Evolutionary conservation across 2,797 vertebrate genomes (phyloP).

Genomic region (Gephyroberyx darwinii): DNA sequence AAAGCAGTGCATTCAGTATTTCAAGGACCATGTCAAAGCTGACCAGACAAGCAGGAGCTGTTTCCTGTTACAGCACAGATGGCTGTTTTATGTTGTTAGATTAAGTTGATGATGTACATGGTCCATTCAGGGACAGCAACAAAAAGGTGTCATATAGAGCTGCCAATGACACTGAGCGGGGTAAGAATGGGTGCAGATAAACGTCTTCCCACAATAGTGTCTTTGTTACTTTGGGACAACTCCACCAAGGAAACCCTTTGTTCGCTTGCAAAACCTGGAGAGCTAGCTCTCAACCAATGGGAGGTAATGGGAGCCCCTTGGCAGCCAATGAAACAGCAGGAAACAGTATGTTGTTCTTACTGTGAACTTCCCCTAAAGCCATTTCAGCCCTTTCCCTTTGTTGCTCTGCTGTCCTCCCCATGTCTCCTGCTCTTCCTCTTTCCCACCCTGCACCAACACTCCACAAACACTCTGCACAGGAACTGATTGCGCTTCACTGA

Average conservation of each 20-base stretch:
- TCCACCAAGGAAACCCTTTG: constrained; percentile 67
- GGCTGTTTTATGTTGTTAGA: constrained; percentile 44
- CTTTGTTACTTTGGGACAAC: constrained; percentile 65
- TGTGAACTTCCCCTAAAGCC: constrained; percentile 68
- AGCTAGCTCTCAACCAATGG: constrained; percentile 63
- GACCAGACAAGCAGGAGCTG: constrained; percentile 55
- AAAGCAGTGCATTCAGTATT: constrained; percentile 22
- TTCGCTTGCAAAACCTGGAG: constrained; percentile 62
- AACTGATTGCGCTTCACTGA: constrained; percentile 47
- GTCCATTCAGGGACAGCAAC: constrained; percentile 33
- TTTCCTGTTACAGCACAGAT: constrained; percentile 66
- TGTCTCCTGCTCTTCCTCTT: constrained; percentile 60
- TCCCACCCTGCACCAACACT: constrained; percentile 12
- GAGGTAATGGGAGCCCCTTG: constrained; percentile 46
- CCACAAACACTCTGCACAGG: constrained; percentile 49
- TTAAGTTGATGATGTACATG: constrained; percentile 29
- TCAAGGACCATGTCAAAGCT: constrained; percentile 33
- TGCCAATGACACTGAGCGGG: constrained; percentile 30
- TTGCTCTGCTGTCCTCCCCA: constrained; percentile 45
- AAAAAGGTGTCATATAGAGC: constrained; percentile 64
- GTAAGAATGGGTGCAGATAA: constrained; percentile 40
- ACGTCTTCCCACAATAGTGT: constrained; percentile 50
- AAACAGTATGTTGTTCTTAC: constrained; percentile 65
- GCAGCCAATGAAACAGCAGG: constrained; percentile 70
- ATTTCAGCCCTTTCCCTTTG: constrained; percentile 63